Conservation (phyloP, 2,797 vertebrate genomes). For the Acridotheres tristis region DNA sequence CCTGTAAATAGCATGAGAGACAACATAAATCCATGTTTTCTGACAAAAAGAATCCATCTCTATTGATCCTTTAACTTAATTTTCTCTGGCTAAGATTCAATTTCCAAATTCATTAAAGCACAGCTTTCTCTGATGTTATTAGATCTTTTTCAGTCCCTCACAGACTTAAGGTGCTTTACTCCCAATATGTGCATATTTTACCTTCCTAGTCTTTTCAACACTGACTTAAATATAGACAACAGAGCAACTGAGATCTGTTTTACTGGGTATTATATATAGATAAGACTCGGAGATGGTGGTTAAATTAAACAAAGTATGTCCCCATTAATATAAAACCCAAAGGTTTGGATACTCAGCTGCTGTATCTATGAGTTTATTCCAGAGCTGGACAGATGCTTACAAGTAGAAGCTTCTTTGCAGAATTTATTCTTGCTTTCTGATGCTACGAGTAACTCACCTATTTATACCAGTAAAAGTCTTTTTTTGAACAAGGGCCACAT, state of each 20-base stretch:
- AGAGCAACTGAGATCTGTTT: neutral
- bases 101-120: constrained; percentile 64
- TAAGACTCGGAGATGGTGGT: neutral
- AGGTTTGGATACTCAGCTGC: neutral
- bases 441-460: neutral
- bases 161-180: neutral
- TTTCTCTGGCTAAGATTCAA: constrained; percentile 59
- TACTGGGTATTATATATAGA: neutral
- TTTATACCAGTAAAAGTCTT: neutral
- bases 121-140: constrained; percentile 54
- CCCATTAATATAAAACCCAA: neutral
- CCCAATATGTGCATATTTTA: neutral
- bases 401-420: neutral
- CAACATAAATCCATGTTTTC: constrained; percentile 52
- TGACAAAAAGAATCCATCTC: constrained; percentile 61
- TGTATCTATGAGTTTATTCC: neutral
- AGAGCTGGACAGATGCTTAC: neutral
- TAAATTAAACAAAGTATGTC: neutral
- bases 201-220: neutral
- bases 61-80: constrained; percentile 70
- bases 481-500: neutral
- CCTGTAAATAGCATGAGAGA: constrained; percentile 41
- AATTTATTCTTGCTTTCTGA: neutral
- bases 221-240: neutral
- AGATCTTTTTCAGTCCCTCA: constrained; percentile 32